phyloP scores from a whole-genome alignment of 2,888 invertebrate genomes.

The Aporophyla nigra region DNA sequence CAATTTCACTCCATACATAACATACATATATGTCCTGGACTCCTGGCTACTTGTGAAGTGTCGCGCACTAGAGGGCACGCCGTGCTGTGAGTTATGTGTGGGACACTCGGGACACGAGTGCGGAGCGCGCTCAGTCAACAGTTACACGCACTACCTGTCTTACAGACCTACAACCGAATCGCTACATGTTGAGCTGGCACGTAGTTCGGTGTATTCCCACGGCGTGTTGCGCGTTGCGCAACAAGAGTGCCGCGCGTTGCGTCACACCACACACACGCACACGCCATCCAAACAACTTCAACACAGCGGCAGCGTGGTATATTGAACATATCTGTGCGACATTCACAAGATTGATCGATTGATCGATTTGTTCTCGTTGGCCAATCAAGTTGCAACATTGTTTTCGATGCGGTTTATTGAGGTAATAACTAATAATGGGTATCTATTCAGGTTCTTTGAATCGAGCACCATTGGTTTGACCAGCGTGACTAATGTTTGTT shows the following conservation, averaged over 20 bases:
- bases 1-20: slow-evolving; percentile 4
- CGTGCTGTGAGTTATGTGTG: not conserved
- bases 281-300: not conserved
- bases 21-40: not conserved
- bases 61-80: not conserved
- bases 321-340: slow-evolving; percentile 22
- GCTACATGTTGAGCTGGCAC: not conserved
- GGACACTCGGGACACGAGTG: not conserved
- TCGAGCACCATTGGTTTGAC: not conserved
- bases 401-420: slow-evolving; percentile 4
- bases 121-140: not conserved
- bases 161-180: not conserved
- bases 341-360: slow-evolving; percentile 31
- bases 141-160: slow-evolving; percentile 14
- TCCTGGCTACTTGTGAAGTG: slow-evolving; percentile 9
- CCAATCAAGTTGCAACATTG: slow-evolving; percentile 43
- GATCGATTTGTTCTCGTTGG: slow-evolving; percentile 37
- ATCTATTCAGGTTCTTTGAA: slow-evolving; percentile 17
- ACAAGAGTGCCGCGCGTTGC: slow-evolving; percentile 28
- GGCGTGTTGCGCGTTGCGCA: slow-evolving; percentile 39
- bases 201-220: slow-evolving; percentile 38
- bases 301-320: not conserved
- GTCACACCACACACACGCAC: slow-evolving; percentile 7
- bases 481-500: slow-evolving; percentile 8
- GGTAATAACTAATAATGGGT: slow-evolving; percentile 19